Conservation (phyloP, 2,888 invertebrate genomes). For the Belgica antarctica region DNA sequence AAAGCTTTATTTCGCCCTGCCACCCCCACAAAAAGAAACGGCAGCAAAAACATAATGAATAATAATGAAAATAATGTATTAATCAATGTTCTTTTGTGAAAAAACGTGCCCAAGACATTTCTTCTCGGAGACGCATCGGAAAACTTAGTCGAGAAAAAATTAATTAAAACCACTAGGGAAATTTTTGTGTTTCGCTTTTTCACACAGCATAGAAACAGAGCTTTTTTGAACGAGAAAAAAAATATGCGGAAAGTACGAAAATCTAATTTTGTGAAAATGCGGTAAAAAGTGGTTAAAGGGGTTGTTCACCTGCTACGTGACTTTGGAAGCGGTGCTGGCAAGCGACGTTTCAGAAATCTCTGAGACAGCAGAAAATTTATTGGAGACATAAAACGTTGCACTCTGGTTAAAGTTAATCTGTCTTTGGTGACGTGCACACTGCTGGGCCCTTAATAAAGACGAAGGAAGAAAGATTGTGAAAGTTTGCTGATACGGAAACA, state of each 20-base stretch:
- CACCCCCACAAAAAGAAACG: background rate
- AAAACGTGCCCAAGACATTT: constrained; percentile 27
- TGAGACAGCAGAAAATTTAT: too few species aligned
- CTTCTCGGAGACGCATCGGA: background rate
- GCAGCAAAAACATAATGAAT: constrained; percentile 38
- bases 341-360: too few species aligned
- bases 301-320: too few species aligned
- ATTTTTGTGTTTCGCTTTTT: background rate
- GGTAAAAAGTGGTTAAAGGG: too few species aligned
- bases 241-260: too few species aligned
- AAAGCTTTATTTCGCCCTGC: background rate
- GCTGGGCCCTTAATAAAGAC: too few species aligned
- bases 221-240: background rate
- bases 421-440: too few species aligned
- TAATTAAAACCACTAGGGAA: constrained; percentile 39
- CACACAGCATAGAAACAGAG: background rate
- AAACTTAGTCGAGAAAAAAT: background rate
- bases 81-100: constrained; percentile 35
- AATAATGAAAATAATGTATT: constrained; percentile 36
- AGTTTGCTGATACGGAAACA: constrained; percentile 21
- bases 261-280: background rate
- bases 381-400: too few species aligned
- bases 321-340: too few species aligned
- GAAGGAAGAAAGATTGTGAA: background rate
- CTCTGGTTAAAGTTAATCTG: too few species aligned